These are phyloP conservation scores for Brevimyrus niger DNA, from an alignment of 2,113 vertebrate genomes.

Conservation along the genomic window DNA sequence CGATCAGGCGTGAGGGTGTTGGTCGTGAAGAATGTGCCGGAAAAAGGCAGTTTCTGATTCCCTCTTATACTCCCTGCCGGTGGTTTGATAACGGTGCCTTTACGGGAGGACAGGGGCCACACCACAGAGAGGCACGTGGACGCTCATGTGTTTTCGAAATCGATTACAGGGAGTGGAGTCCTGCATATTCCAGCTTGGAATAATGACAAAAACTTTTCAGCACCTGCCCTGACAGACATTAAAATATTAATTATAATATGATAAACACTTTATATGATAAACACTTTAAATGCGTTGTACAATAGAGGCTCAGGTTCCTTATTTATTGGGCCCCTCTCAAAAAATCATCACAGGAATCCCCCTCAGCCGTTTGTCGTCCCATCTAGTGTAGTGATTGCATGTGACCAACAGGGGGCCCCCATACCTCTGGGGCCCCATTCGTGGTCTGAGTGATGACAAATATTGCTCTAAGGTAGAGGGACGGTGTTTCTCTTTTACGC, in stretches of 20 bases:
- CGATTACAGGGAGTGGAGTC: neutral
- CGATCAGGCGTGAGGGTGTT: neutral
- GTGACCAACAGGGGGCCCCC: neutral
- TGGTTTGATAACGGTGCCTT: neutral
- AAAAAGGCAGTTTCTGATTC: neutral
- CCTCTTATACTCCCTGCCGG: neutral
- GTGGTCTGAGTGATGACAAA: neutral
- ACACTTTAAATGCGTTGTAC: neutral
- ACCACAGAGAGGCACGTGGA: neutral
- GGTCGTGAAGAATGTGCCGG: neutral
- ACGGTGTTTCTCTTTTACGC: neutral
- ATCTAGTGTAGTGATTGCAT: neutral
- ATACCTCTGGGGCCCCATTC: neutral
- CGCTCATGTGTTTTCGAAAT: neutral
- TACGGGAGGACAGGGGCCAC: neutral
- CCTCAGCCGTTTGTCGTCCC: neutral
- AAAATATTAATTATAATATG: too few relatives aligned
- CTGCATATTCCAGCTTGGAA: neutral
- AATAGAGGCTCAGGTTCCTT: neutral
- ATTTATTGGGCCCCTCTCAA: neutral
- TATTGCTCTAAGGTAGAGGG: neutral
- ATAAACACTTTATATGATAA: too few relatives aligned
- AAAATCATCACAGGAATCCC: neutral
- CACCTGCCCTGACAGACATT: neutral
- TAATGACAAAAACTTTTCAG: neutral